Evolutionary conservation across 2,113 vertebrate species (phyloP).

Genomic region (Albula goreensis): DNA sequence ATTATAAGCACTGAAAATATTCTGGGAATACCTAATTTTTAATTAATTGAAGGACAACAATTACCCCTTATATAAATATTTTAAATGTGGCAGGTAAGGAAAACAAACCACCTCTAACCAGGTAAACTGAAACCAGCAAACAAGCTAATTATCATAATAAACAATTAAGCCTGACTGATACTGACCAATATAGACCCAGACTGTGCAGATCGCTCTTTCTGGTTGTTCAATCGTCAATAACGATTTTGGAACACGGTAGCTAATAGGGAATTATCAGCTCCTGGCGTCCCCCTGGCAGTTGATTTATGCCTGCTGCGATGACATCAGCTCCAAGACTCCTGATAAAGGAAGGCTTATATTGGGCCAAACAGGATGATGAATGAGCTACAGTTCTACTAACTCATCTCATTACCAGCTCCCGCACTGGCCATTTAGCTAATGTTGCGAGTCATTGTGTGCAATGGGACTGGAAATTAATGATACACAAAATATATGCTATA

Average conservation of each 20-base stretch:
- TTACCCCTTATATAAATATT: conserved; percentile 1
- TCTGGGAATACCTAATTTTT: neutral
- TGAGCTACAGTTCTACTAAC: conserved; percentile 80
- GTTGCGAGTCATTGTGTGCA: conserved; percentile 78
- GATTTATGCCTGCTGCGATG: conserved; percentile 86
- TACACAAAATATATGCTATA: conserved; percentile 73
- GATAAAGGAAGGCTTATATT: conserved; percentile 88
- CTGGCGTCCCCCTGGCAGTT: conserved; percentile 62
- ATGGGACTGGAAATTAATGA: conserved; percentile 88
- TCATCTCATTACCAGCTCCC: conserved; percentile 86
- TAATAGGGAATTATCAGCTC: conserved; percentile 86
- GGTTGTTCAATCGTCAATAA: conserved; percentile 91
- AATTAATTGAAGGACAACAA: neutral
- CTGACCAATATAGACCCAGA: conserved; percentile 48
- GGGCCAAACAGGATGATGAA: conserved; percentile 94
- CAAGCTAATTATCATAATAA: conserved; percentile 12
- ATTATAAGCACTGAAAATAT: neutral
- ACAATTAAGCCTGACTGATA: neutral
- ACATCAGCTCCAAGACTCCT: conserved; percentile 81
- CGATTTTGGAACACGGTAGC: conserved; percentile 81
- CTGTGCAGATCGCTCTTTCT: conserved; percentile 69
- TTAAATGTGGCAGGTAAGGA: neutral
- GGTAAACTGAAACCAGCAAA: neutral
- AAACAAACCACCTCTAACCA: neutral
- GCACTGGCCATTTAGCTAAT: conserved; percentile 82